phyloP scores from a whole-genome alignment of 2,113 vertebrate species.

The Agapornis roseicollis region DNA sequence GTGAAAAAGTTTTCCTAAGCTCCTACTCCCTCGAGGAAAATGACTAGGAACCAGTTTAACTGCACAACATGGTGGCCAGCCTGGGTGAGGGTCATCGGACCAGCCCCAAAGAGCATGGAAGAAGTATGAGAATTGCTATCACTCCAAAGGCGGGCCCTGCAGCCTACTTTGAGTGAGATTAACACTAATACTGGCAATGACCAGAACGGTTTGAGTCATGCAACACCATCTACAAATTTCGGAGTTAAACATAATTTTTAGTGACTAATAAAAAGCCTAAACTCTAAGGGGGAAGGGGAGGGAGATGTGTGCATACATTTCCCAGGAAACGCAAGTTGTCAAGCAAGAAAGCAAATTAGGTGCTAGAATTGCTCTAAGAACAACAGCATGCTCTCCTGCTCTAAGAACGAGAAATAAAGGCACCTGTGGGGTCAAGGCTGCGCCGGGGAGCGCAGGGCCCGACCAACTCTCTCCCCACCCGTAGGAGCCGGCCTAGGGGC shows the following conservation, averaged over 20 bases:
- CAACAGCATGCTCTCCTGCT: neutral
- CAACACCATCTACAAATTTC: neutral
- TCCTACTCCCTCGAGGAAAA: neutral
- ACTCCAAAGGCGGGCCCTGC: neutral
- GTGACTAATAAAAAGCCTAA: neutral
- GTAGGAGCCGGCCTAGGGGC: neutral
- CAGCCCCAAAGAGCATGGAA: neutral
- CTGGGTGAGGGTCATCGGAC: neutral
- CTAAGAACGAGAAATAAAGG: neutral
- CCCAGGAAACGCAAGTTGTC: neutral
- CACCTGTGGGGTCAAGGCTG: neutral
- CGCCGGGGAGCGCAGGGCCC: accelerated
- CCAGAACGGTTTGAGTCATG: neutral
- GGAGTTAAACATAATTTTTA: neutral
- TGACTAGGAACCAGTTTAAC: neutral
- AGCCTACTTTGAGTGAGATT: neutral
- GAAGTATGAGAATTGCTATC: neutral
- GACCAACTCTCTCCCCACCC: neutral
- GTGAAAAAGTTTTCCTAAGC: neutral
- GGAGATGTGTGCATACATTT: accelerated
- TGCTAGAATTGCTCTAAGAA: neutral
- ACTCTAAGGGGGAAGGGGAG: neutral
- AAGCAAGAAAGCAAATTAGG: neutral
- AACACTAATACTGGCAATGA: neutral
- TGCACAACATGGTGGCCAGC: neutral